Percentiles rank a stretch among this genome's conserved stretches.
Conservation (phyloP, 2,888 invertebrate species). For the Trissonchulus sp. region DNA sequence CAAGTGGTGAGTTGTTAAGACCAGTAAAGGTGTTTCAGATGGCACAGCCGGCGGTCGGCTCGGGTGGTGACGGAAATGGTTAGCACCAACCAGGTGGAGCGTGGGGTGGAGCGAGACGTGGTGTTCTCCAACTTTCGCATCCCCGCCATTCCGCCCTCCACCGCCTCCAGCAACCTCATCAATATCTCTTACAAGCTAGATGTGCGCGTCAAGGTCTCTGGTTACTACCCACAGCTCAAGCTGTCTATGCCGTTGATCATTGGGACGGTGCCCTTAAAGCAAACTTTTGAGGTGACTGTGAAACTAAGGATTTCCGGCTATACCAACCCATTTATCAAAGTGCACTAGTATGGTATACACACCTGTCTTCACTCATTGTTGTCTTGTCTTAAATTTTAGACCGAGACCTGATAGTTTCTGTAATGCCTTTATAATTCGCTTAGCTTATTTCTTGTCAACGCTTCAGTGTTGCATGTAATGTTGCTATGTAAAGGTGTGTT, state of each 20-base stretch:
- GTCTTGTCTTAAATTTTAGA: too few species aligned
- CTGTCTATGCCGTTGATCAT: neutral
- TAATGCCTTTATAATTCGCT: too few species aligned
- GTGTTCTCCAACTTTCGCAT: neutral
- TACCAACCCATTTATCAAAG: too few species aligned
- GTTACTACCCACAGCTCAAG: neutral
- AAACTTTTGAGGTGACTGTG: neutral
- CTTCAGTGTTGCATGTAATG: too few species aligned
- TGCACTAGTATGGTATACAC: too few species aligned
- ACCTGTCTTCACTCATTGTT: too few species aligned
- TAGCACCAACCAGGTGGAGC: neutral
- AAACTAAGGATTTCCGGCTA: too few species aligned
- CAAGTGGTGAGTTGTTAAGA: too few species aligned
- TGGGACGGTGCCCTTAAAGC: neutral
- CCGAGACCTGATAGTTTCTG: too few species aligned
- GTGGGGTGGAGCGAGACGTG: neutral
- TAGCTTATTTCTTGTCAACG: too few species aligned
- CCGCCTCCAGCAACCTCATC: neutral
- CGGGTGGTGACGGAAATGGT: neutral
- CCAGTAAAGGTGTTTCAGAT: too few species aligned
- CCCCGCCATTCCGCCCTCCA: neutral
- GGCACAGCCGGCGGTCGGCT: neutral
- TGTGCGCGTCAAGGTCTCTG: neutral
- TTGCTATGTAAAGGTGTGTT: too few species aligned
- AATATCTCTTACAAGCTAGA: neutral